Percentiles rank a stretch among this genome's conserved stretches.
phyloP scores from a whole-genome alignment of 2,888 invertebrate species.

The Dynastes grantii region DNA sequence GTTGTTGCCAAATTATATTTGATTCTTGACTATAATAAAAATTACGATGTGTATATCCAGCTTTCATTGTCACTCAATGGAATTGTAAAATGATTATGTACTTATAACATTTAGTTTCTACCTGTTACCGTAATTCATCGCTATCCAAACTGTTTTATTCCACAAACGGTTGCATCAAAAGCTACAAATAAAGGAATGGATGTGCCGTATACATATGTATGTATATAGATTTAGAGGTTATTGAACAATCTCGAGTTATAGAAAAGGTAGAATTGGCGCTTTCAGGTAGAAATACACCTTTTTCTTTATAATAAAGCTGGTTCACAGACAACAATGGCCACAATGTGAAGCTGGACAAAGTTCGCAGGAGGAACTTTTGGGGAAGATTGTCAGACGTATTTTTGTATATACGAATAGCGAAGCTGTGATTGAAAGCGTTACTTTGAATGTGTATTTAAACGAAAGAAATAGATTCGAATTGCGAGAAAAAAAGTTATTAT shows the following conservation, averaged over 20 bases:
- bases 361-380: conserved; percentile 1
- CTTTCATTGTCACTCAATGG: no score
- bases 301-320: conserved; percentile 28
- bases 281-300: conserved; percentile 42
- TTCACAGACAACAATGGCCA: conserved; percentile 30
- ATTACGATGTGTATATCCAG: no score
- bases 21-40: no score
- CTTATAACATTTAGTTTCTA: no score
- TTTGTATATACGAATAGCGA: not conserved
- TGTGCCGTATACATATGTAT: not conserved
- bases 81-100: no score
- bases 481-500: not conserved
- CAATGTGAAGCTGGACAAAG: conserved; percentile 39
- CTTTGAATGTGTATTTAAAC: not conserved
- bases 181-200: not conserved
- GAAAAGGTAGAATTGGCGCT: conserved; percentile 6
- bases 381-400: not conserved
- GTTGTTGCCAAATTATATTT: no score
- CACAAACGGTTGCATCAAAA: not conserved
- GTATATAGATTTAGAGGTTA: not conserved
- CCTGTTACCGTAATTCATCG: no score
- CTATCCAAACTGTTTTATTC: not conserved
- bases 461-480: not conserved
- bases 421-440: not conserved
- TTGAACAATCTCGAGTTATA: conserved; percentile 22